Percentiles rank a stretch among this genome's conserved stretches.
phyloP scores from a whole-genome alignment of 2,113 vertebrate species.

The Cavia aperea region DNA sequence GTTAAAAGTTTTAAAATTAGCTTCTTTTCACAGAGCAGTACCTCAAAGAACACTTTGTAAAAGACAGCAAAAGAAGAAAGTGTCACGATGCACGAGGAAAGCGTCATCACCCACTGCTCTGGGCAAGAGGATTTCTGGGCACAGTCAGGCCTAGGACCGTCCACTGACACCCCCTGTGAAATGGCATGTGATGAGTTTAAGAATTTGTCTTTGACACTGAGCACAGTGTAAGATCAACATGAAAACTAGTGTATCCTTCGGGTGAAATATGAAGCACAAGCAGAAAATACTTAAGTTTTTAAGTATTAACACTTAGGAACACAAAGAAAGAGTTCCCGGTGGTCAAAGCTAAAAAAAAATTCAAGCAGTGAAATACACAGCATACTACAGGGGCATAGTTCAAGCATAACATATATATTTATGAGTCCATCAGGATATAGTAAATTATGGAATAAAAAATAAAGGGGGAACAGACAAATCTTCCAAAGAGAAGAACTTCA shows the following conservation, averaged over 20 bases:
- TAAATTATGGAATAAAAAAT: background rate
- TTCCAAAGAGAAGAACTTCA: background rate
- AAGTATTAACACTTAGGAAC: background rate
- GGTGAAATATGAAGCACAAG: background rate
- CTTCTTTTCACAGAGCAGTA: background rate
- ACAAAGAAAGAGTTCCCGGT: background rate
- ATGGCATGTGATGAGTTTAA: background rate
- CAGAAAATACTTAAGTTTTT: background rate
- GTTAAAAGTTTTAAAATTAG: background rate
- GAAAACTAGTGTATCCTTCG: background rate
- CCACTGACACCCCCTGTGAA: background rate
- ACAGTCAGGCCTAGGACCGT: too few relatives aligned
- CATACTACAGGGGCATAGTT: background rate
- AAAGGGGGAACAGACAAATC: background rate
- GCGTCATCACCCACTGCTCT: background rate
- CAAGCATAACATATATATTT: background rate
- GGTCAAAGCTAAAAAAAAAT: background rate
- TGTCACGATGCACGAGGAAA: background rate
- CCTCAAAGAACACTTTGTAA: background rate
- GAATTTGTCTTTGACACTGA: background rate
- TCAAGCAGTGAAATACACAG: background rate
- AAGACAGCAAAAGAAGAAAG: background rate
- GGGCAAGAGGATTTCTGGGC: fast-evolving
- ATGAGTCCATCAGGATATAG: background rate
- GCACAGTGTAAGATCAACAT: background rate